These are phyloP conservation scores for Actinemys pallida DNA, from an alignment of 2,113 vertebrate species.

Conservation along the genomic window DNA sequence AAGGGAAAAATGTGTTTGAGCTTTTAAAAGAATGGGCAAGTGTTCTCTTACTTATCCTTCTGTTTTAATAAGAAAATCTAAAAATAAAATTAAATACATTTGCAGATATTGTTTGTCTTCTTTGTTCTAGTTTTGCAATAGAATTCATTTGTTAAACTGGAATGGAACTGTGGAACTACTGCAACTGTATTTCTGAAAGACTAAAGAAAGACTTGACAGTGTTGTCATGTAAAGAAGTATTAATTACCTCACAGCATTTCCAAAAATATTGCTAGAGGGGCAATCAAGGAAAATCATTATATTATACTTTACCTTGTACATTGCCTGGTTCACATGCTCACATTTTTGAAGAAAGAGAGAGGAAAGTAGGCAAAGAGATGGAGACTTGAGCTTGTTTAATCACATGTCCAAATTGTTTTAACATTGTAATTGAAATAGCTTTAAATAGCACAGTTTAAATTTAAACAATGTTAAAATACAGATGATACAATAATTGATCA, in stretches of 20 bases:
- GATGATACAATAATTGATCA: background rate
- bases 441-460: background rate
- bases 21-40: slow-evolving; percentile 45
- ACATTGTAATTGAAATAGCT: slow-evolving; percentile 34
- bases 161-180: slow-evolving; percentile 21
- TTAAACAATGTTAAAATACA: background rate
- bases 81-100: slow-evolving; percentile 55
- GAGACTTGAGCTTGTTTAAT: background rate
- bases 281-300: slow-evolving; percentile 44
- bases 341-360: slow-evolving; percentile 22
- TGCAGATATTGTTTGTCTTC: background rate
- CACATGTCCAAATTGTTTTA: slow-evolving; percentile 15
- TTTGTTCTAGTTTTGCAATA: slow-evolving; percentile 34
- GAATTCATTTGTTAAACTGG: slow-evolving; percentile 53
- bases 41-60: slow-evolving; percentile 35
- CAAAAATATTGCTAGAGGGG: slow-evolving; percentile 55
- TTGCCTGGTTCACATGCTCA: slow-evolving; percentile 17
- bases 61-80: slow-evolving; percentile 49
- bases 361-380: background rate
- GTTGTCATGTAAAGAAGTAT: slow-evolving; percentile 62
- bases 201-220: slow-evolving; percentile 42
- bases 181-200: slow-evolving; percentile 57
- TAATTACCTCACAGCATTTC: slow-evolving; percentile 71
- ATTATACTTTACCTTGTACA: background rate
- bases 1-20: slow-evolving; percentile 42